Evolutionary conservation across 1,140 invertebrate genomes (phyloP), one percentile per base, ranked within the genome.

Genomic region (Coboldia fuscipes): DNA sequence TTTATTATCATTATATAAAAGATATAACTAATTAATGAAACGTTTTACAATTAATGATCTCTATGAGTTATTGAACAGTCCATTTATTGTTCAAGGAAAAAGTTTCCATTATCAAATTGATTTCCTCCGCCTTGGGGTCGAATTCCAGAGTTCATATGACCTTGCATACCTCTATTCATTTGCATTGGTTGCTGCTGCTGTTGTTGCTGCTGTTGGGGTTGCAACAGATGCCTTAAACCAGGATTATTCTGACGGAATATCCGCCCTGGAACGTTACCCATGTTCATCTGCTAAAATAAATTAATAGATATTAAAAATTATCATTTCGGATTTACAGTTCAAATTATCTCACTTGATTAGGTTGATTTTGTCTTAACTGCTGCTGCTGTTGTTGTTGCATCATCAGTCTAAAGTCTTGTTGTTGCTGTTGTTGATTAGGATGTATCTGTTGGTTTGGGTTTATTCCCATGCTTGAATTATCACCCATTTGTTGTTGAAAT

Each of bases 111-210:
- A n/a, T n/a, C n/a, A n/a, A n/a, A n/a, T n/a, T n/a, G n/a, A n/a
- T n/a, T n/a, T n/a, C n/a, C n/a, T n/a, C n/a, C n/a, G n/a, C n/a
- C n/a, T n/a, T n/a, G n/a, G 6, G 22, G 7, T 12, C 7, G 12
- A 24, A 24, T 24, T 24, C 22, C 12, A 7, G 12, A 24, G 12
- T 7, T 12, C 7, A 7, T 24, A 24, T 12, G 12, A 24, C 22
- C 12, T 24, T 24, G 12, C 12, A 6, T 24, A 6, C 22, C 7
- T 24, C 22, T 57, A 42, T 54, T 58, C 41, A 65, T 58, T 37
- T 61, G 60, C 39, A 54, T 56, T 37, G 63, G 57, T 16, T 54
- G 58, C 22, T 50, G 50, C 39, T 47, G 45, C 6, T 37, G 28
- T 9, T 45, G 27, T 38, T 41, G 48, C 30, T 33, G 53, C 47